A percentile compares a stretch with the other conserved stretches of the same genome.
phyloP scores from a whole-genome alignment of 2,888 invertebrate genomes.

The Habrosyne pyritoides region DNA sequence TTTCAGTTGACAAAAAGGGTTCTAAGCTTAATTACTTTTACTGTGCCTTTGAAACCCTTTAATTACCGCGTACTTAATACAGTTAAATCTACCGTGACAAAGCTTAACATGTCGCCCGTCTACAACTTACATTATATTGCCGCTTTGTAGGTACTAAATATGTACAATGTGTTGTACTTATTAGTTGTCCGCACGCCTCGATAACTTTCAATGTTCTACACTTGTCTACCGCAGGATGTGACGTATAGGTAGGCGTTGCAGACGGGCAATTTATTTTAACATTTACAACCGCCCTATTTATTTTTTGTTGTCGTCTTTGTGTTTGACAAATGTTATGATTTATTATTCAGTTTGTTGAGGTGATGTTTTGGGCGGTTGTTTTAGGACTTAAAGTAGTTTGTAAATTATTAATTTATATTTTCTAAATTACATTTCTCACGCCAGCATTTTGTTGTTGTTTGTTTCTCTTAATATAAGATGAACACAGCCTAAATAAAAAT shows the following conservation, averaged over 20 bases:
- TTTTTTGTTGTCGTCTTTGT: neutral
- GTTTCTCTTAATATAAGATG: too few relatives aligned
- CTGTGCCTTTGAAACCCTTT: too few relatives aligned
- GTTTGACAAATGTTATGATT: neutral
- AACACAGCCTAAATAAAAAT: too few relatives aligned
- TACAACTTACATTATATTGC: neutral
- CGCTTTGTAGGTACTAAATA: neutral
- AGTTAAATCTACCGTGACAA: neutral
- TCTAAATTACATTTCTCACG: too few relatives aligned
- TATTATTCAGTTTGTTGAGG: too few relatives aligned
- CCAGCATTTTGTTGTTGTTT: too few relatives aligned
- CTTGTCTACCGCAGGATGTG: slow-evolving; percentile 2
- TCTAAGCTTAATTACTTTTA: too few relatives aligned
- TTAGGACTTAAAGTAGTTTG: too few relatives aligned
- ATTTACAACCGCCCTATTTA: neutral
- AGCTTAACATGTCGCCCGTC: neutral
- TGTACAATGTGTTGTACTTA: slow-evolving; percentile 2
- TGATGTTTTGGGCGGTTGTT: too few relatives aligned
- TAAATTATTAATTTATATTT: too few relatives aligned
- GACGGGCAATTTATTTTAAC: neutral
- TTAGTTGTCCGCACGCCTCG: slow-evolving; percentile 5
- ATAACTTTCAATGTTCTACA: neutral
- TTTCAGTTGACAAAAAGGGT: too few relatives aligned
- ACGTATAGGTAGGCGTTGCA: neutral
- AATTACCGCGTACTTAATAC: neutral